phyloP scores from a whole-genome alignment of 2,888 invertebrate species.

The Parochlus steinenii region DNA sequence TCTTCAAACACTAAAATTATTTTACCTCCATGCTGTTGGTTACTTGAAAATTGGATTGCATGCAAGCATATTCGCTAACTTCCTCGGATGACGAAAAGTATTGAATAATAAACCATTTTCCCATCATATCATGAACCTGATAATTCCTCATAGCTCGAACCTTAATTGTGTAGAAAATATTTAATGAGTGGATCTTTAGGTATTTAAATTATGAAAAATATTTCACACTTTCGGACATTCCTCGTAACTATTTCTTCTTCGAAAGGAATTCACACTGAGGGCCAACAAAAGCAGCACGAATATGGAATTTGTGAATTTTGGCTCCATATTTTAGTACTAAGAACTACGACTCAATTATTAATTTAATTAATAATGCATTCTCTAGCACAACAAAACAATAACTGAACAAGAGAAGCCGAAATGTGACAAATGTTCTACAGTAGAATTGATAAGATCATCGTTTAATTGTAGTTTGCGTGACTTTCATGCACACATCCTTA shows the following conservation, averaged over 20 bases:
- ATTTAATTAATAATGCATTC: no score
- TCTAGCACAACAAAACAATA: no score
- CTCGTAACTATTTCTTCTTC: neutral
- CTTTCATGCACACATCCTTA: no score
- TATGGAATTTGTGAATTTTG: neutral
- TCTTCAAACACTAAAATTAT: neutral
- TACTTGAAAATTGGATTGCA: slow-evolving; percentile 40
- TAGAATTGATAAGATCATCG: no score
- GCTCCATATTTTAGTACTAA: no score
- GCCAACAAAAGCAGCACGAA: neutral
- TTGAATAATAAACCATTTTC: slow-evolving; percentile 72
- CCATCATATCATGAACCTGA: slow-evolving; percentile 61
- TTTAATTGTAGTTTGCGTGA: no score
- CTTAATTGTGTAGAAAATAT: slow-evolving; percentile 17
- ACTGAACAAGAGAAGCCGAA: no score
- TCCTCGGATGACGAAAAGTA: slow-evolving; percentile 83
- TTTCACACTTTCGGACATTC: neutral
- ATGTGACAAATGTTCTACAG: no score
- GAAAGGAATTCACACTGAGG: slow-evolving; percentile 2
- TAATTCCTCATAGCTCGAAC: slow-evolving; percentile 67
- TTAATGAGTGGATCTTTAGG: neutral
- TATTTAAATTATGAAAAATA: slow-evolving; percentile 2
- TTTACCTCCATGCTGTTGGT: slow-evolving; percentile 8
- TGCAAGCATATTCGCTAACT: slow-evolving; percentile 68
- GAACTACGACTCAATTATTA: no score